phyloP scores from a whole-genome alignment of 2,113 vertebrate species.

The Isichthys henryi region DNA sequence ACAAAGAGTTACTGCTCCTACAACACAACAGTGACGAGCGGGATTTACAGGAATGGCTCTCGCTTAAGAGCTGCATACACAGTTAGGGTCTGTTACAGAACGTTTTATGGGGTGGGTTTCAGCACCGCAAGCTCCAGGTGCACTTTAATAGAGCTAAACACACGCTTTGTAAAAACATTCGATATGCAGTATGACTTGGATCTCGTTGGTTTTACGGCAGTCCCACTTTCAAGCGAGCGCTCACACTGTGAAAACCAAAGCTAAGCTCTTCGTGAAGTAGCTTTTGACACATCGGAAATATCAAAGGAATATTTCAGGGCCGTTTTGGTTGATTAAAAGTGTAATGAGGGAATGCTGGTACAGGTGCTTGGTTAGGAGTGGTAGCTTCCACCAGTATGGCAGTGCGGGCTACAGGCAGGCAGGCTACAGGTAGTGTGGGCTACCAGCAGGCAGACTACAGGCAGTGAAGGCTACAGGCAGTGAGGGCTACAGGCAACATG shows the following conservation, averaged over 20 bases:
- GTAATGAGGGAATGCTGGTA: conserved; percentile 50
- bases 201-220: background rate
- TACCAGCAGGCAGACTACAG: conserved; percentile 35
- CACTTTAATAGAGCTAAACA: background rate
- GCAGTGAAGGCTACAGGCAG: no score
- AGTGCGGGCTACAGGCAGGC: conserved; percentile 33
- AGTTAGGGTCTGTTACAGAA: background rate
- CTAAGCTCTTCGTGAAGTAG: background rate
- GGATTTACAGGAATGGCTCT: background rate
- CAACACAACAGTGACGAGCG: no score
- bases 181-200: no score
- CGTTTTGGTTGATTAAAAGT: conserved; percentile 58
- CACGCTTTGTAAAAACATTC: background rate
- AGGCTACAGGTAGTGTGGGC: no score
- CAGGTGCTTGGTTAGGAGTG: background rate
- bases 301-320: conserved; percentile 49
- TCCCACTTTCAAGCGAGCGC: background rate
- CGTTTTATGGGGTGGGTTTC: background rate
- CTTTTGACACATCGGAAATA: background rate
- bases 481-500: no score
- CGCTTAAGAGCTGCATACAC: background rate
- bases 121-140: background rate
- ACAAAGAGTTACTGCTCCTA: background rate
- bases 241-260: background rate
- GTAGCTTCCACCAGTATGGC: conserved; percentile 43